Evolutionary conservation across 2,888 invertebrate genomes (phyloP), one percentile per base, ranked within the genome.

Genomic region (Dorcus parallelipipedus): DNA sequence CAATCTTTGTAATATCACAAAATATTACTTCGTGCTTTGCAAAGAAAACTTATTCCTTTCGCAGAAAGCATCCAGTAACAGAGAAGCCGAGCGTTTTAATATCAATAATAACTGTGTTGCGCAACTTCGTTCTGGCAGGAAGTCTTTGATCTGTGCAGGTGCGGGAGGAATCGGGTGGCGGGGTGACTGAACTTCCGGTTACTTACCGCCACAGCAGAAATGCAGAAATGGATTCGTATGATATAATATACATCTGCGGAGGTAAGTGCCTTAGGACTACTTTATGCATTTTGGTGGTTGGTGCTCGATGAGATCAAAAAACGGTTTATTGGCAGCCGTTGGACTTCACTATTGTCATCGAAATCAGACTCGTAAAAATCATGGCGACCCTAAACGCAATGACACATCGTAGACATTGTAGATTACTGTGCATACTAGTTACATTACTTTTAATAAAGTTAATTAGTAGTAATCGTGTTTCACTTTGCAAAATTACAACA

Each of bases 241-340:
- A 59, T 60, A 56, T 60, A 64, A 57, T 55, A 58, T 60, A 60
- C 60, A 62, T 64, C 60, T 60, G 64, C 54, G 49, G 52, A 51
- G 59, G 50, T 62, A 60, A 59, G 60, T 64, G 62, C 64, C 60
- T 62, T 62, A 62, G 64, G 54, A 43, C 56, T 62, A 56, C 59
- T 58, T 63, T 61, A 61, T 61, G 61, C 62, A 62, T 60, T 56
- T 33, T 60, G 26, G 53, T 54, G 61, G 59, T 59, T 52, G 61
- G 54, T 58, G 56, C 60, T 63, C 59, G 59, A 64, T 6, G 26
- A 33, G 59, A 64, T 61, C 56, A 60, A 60, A 9, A 53, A 56
- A 61, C 6, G 1, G 26, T 6, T 7, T 33, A 33, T 33, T 33
- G 26, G 20, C 20, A 20, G 20, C 2, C 20, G 20, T 20, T 20